Evolutionary conservation across 2,888 invertebrate genomes (phyloP), one percentile per base, ranked within the genome.

Genomic region (Tipula confusa): DNA sequence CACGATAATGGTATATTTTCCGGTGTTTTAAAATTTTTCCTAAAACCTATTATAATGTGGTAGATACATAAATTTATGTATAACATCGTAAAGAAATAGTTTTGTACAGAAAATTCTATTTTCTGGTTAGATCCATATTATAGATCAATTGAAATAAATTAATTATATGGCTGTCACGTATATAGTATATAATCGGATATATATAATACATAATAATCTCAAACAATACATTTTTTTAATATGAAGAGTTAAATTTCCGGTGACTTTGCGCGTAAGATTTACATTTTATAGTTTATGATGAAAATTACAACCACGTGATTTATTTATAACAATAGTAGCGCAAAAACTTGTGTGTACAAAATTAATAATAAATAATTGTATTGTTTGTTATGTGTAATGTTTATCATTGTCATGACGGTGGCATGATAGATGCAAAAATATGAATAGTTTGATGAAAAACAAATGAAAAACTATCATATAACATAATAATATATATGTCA

Each of bases 321-420:
- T 64, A 64, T 64, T 64, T 64, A 64, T 64, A 64, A 64, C 64
- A 64, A 64, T 64, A 64, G 64, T 24, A 64, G 64, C 64, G 24
- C 64, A 64, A 64, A 43, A 64, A 64, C 64, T 64, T 24, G 43
- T 43, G 43, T 43, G n/a, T 43, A n/a, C 64, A 18, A 48, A 48
- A 24, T 48, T 24, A 48, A 18, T 64, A 64, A 64, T 64, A 64
- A 64, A 64, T 24, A 64, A 64, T 64, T 64, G 7, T 64, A 64
- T 64, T 64, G 11, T 64, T 64, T 64, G 24, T 64, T 64, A n/a
- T 43, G 18, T 64, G 64, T 64, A 24, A 24, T 24, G 24, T 64
- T 64, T 64, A 64, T 64, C 64, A 64, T 64, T 64, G 64, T 64
- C 64, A 64, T 64, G n/a, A n/a, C n/a, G 64, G 64, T 64, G 64